Percentiles rank a stretch among this genome's conserved stretches.
These are phyloP conservation scores for Orthosia gothica DNA, from an alignment of 2,888 invertebrate genomes.

Conservation along the genomic window DNA sequence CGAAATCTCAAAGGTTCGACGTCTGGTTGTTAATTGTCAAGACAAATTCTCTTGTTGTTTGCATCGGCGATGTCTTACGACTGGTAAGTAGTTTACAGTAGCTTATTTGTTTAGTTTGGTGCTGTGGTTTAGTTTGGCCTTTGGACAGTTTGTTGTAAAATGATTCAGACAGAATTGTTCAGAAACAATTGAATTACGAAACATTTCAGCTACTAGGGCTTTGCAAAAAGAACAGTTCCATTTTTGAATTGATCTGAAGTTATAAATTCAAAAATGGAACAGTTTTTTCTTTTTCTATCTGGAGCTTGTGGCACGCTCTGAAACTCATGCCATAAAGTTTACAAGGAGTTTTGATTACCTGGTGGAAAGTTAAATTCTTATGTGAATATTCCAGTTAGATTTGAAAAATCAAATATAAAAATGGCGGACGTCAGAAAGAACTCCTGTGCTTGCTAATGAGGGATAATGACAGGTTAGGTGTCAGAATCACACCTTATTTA, in stretches of 20 bases:
- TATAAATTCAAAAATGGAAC: not conserved
- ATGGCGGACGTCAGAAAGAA: not conserved
- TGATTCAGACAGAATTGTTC: slow-evolving; percentile 5
- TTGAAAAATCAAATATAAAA: slow-evolving; percentile 1
- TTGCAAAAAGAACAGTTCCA: no score
- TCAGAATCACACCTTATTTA: slow-evolving; percentile 43
- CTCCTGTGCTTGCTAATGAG: slow-evolving; percentile 35
- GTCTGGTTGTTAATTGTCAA: slow-evolving; percentile 79
- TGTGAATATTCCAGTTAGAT: not conserved
- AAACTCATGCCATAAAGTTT: not conserved
- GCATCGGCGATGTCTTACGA: slow-evolving; percentile 75
- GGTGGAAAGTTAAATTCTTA: not conserved
- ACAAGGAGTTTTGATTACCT: no score
- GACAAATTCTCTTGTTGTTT: slow-evolving; percentile 77
- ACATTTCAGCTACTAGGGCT: no score
- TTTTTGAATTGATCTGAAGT: no score
- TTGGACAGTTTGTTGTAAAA: slow-evolving; percentile 31
- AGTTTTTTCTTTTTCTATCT: not conserved
- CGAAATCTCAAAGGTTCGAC: slow-evolving; percentile 75
- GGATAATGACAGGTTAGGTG: slow-evolving; percentile 45
- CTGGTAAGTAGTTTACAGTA: slow-evolving; percentile 81
- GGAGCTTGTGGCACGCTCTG: not conserved
- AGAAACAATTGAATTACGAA: slow-evolving; percentile 15
- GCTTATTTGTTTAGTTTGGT: slow-evolving; percentile 74
- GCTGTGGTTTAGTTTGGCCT: slow-evolving; percentile 46